Evolutionary conservation across 1,140 invertebrate species (phyloP), one percentile per base, ranked within the genome.

Genomic region (Aleiodes sp.): DNA sequence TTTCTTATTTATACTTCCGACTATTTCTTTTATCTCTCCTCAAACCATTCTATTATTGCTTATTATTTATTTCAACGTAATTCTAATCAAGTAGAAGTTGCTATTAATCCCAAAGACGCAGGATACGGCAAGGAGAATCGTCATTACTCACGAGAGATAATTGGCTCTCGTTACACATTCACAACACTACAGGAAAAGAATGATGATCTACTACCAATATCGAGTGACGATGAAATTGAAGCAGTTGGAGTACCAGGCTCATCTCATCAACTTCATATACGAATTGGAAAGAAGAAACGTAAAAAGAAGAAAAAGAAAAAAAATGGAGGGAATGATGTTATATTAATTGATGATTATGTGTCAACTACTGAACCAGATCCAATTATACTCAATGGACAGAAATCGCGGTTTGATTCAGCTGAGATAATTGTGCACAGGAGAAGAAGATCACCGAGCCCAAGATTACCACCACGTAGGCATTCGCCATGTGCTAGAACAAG

Each of bases 161-260:
- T 71, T 73, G 43, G 10, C 70, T 21, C 60, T 57, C 9, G 37
- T 1, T 64, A 78, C 19, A 1, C 60, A 7, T 35, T 52, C 4
- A 76, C 77, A 9, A 84, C 76, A 0, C 64, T 82, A 12, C 82
- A 81, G 64, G 82, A 82, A 67, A 85, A 80, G 39, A 84, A 82
- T 9, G 80, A 85, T 9, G 69, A 83, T 68, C 74, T 86, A 24
- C 76, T 83, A 19, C 79, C 83, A 9, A 85, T 86, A n/a, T 86
- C 84, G 2, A 86, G 84, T 21, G 84, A 86, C 64, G 84, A 80
- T 12, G 85, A 86, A 59, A 80, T 83, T 79, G 84, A 86, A 60
- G 73, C 82, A 8, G 79, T 84, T n/a, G 80, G 80, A 41, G 68
- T 82, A 21, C 70, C 71, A 1, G 75, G 78, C 2, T 71, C 61